phyloP scores from a whole-genome alignment of 1,140 invertebrate genomes.

The Drosophila pallidifrons region DNA sequence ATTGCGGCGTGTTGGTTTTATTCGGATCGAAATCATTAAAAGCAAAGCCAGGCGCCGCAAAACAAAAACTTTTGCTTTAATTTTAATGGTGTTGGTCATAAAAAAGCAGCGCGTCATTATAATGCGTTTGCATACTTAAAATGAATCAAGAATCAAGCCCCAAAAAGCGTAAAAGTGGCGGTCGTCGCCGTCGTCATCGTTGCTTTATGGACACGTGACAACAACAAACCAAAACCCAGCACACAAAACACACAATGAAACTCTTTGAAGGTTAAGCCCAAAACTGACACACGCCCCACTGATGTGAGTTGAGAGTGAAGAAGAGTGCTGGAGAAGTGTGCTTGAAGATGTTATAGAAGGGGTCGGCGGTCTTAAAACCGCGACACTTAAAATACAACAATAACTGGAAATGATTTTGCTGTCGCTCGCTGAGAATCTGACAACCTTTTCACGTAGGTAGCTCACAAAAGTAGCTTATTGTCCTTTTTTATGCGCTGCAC shows the following conservation, averaged over 20 bases:
- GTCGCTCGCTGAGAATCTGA: conserved; percentile 17
- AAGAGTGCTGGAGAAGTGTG: background rate
- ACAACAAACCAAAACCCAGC: conserved; percentile 63
- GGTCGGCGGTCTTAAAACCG: conserved; percentile 50
- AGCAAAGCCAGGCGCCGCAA: conserved; percentile 31
- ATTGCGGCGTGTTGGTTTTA: conserved; percentile 46
- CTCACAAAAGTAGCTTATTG: conserved; percentile 76
- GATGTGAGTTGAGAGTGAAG: background rate
- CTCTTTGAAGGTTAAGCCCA: conserved; percentile 60
- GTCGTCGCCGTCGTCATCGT: conserved; percentile 35
- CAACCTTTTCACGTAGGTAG: conserved; percentile 68
- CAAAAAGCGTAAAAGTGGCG: conserved; percentile 52
- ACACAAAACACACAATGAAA: conserved; percentile 67
- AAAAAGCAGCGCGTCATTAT: conserved; percentile 74
- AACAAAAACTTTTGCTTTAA: conserved; percentile 77
- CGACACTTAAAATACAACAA: conserved; percentile 72
- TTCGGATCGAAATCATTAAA: conserved; percentile 72
- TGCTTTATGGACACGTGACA: conserved; percentile 79
- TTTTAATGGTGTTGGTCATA: conserved; percentile 77
- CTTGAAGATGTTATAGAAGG: background rate
- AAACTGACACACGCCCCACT: conserved; percentile 14
- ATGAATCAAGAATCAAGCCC: conserved; percentile 66
- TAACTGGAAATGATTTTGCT: conserved; percentile 70
- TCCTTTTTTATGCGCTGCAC: conserved; percentile 79
- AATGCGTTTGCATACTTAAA: conserved; percentile 81